A percentile compares a stretch with the other conserved stretches of the same genome.
These are phyloP conservation scores for Chlorospingus flavigularis DNA, from an alignment of 2,797 vertebrate genomes.

Conservation along the genomic window DNA sequence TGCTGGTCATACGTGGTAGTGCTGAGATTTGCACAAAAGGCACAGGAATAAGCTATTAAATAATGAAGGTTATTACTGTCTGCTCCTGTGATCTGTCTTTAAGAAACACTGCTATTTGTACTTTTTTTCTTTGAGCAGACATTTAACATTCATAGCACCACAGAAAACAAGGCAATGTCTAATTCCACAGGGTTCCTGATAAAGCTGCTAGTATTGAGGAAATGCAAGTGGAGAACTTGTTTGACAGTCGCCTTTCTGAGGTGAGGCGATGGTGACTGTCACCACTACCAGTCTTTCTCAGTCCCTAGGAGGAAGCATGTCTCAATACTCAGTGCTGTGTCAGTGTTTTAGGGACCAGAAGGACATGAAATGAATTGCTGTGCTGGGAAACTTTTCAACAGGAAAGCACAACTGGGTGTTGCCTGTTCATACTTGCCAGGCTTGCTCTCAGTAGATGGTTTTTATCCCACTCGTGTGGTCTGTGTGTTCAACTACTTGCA, in stretches of 20 bases:
- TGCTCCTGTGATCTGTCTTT: not conserved
- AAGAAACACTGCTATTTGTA: not conserved
- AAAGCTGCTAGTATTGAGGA: not conserved
- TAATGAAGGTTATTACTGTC: not conserved
- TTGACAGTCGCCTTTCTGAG: not conserved
- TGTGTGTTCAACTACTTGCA: not conserved
- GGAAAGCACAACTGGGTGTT: not conserved
- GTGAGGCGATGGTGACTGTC: rapidly evolving
- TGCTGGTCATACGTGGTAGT: not conserved
- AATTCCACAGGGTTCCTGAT: not conserved
- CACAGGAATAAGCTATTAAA: not conserved
- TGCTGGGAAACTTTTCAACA: not conserved
- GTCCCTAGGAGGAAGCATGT: not conserved
- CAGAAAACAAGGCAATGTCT: not conserved
- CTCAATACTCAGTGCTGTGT: not conserved
- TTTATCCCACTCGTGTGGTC: rapidly evolving
- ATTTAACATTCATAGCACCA: not conserved
- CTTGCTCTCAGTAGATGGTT: rapidly evolving
- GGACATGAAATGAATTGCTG: not conserved
- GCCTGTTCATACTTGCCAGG: not conserved
- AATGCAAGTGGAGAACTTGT: not conserved
- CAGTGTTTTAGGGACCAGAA: not conserved
- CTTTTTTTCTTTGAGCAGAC: not conserved
- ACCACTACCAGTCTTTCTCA: not conserved
- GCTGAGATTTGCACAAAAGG: not conserved